Conservation (phyloP, 2,888 invertebrate species). For the Chrysolina americana region DNA sequence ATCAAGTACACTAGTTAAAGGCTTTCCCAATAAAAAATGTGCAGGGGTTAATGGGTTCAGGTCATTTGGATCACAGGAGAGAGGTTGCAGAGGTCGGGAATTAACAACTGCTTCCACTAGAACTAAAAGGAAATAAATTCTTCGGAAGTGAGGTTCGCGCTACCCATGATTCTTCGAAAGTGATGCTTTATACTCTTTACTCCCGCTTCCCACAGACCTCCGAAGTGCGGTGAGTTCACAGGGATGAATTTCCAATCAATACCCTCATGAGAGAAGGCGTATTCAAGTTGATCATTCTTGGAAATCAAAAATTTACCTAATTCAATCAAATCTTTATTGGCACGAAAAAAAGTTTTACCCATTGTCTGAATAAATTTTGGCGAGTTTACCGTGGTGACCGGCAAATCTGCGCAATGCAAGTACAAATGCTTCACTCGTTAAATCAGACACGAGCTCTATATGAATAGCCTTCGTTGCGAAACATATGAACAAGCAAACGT, state of each 20-base stretch:
- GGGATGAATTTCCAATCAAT: no score
- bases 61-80: constrained; percentile 23
- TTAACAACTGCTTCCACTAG: constrained; percentile 14
- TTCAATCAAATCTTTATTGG: no score
- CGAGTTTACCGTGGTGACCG: not conserved
- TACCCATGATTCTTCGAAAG: constrained; percentile 4
- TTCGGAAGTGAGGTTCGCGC: constrained; percentile 7
- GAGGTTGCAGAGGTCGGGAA: no score
- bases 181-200: constrained; percentile 20
- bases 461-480: not conserved
- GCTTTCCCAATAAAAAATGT: constrained; percentile 13
- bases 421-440: not conserved
- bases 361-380: not conserved
- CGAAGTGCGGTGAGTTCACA: no score
- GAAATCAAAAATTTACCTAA: no score
- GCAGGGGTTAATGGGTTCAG: constrained; percentile 9
- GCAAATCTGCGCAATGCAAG: not conserved
- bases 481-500: constrained; percentile 18
- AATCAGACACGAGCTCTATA: constrained; percentile 2
- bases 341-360: constrained; percentile 1
- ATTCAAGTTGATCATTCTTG: no score
- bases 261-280: no score
- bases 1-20: constrained; percentile 5
- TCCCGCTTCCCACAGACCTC: no score
- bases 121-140: constrained; percentile 8